Base-by-base conservation (phyloP, 2,797 vertebrate genomes). In the Macropodus opercularis region DNA sequence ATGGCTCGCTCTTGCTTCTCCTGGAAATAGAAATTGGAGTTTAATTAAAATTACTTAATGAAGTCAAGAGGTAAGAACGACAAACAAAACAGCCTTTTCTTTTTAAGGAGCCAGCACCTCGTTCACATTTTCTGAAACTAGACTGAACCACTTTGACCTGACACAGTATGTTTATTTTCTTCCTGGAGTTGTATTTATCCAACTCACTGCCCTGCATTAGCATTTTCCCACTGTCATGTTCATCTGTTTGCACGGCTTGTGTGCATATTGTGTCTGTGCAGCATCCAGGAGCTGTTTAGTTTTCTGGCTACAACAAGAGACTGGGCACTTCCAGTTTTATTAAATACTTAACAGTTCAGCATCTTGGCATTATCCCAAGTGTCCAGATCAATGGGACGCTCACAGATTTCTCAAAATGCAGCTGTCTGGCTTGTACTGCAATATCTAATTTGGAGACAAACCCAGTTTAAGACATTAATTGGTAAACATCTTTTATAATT, bases 1-100 rank as follows among this genome's bases (percentile, higher is more conserved):
- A 96, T 91, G 5, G 95, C 94, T 38, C 93, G 93, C 57, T 96
- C 95, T 53, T 94, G 94, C 21, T 87, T 93, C 75, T 96, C 95
- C 95, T 96, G 59, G 10, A 19, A 13, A 14, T 39, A 13, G 38
- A 19, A 6, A 17, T 22, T 14, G 0, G 13, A 13, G 21, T n/a
- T 17, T 29, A 8, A 17, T 6, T 29, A 11, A 1, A 14, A 26
- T 44, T 31, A 13, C 3, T 52, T 6, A 6, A 50, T 23, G 8
- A 4, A 8, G 41, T 15, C 23, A n/a, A 24, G 8, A 13, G 12
- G 2, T 4, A 41, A 21, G 38, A 40, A 22, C 22, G 8, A 3
- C 8, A 13, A 2, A n/a, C 6, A 8, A n/a, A 8, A 9, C 15
- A 18, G 1, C 3, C 24, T 14, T n/a, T n/a, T n/a, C 27, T 9